phyloP scores from a whole-genome alignment of 2,113 vertebrate genomes.

The Zingel zingel region DNA sequence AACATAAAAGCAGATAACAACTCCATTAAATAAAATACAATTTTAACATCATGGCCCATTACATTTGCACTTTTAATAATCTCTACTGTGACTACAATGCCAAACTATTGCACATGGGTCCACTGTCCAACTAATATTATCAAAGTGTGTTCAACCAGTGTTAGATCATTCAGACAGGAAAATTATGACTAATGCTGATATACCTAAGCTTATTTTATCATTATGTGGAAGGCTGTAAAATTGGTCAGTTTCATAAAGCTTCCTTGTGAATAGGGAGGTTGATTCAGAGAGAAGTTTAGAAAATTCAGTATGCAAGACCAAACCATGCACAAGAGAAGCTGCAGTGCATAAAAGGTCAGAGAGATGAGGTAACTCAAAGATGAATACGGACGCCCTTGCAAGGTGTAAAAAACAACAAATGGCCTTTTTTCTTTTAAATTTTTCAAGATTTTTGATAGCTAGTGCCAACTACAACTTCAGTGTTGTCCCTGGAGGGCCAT shows the following conservation, averaged over 20 bases:
- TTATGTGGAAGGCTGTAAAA: conserved; percentile 28
- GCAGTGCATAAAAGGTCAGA: conserved; percentile 7
- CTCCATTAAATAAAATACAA: conserved; percentile 4
- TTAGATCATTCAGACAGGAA: conserved; percentile 9
- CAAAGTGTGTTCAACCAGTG: conserved; percentile 12
- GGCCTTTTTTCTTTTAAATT: not conserved
- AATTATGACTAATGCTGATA: conserved; percentile 42
- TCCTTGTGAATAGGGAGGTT: conserved; percentile 27
- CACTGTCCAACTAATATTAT: not conserved
- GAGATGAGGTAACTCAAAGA: conserved; percentile 35
- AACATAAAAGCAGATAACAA: conserved; percentile 9
- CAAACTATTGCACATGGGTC: conserved; percentile 19
- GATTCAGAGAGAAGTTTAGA: conserved; percentile 48
- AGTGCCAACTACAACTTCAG: not conserved
- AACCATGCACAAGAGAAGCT: conserved; percentile 25
- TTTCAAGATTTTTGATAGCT: conserved; percentile 5
- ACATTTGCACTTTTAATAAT: not conserved
- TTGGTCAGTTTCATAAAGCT: conserved; percentile 39
- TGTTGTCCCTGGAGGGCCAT: too few relatives aligned
- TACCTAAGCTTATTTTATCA: conserved; percentile 40
- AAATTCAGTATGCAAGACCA: conserved; percentile 25
- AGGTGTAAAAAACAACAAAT: conserved; percentile 33
- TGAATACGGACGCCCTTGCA: conserved; percentile 23
- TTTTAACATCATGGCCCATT: not conserved
- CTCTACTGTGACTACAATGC: not conserved